Base-by-base conservation (phyloP, 2,113 vertebrate species). In the Amphilophus citrinellus region DNA sequence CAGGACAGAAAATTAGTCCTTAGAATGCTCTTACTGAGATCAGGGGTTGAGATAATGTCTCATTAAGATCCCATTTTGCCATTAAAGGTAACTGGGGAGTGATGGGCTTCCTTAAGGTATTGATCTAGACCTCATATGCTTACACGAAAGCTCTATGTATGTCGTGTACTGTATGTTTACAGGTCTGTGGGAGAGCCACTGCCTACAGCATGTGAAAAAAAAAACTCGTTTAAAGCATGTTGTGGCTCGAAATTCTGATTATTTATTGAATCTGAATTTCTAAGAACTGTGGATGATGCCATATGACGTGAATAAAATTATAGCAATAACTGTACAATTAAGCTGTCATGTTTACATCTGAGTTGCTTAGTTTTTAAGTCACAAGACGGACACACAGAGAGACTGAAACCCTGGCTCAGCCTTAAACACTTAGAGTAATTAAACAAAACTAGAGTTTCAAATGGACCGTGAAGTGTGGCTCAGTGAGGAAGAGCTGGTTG, bases 391-490 rank as follows among this genome's bases (percentile, higher is more conserved):
- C 53, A 76, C 24, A 66, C 61, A 42, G n/a, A 63, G 27, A 53
- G 20, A 44, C 59, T 39, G 17, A 87, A 61, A 89, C 32, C 56
- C 71, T 86, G 73, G 68, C 78, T 47, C 61, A 65, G 42, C 83
- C 80, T 20, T 68, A 84, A 62, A 85, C 53, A 76, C 30, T 83
- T 84, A 78, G 85, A 83, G 90, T 87, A 93, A 94, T 92, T 88
- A 93, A 86, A 87, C 82, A 80, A 82, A 90, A 91, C 86, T 44
- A 76, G 85, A 88, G 66, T 77, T 80, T 91, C 32, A 92, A 92
- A 92, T 92, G 77, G 86, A 44, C 80, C 71, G 5, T 91, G 80
- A 87, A 91, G 86, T 24, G 27, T 78, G 60, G 83, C 77, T 82
- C 71, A 81, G 78, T 15, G 10, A 82, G 76, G 37, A 83, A 61